Evolutionary conservation across 2,797 vertebrate species (phyloP), one percentile per base, ranked within the genome.

Genomic region (Neoniphon sammara): DNA sequence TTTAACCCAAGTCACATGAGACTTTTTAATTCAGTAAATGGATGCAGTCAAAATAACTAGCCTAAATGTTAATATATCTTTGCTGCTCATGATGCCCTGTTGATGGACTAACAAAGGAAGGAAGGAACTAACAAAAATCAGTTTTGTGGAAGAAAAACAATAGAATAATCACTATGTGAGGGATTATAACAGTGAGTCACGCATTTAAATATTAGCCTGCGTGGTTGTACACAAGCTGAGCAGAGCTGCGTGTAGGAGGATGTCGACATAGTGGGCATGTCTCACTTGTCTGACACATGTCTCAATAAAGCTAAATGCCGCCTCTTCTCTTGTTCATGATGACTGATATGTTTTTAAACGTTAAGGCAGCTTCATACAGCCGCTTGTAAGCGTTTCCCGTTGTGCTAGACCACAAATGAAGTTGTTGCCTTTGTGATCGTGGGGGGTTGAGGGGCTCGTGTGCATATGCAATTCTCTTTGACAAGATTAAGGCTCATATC

Each of bases 401-500:
- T 74, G 50, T 62, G 30, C 30, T 27, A 1, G 30, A 36, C 65
- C 50, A 7, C 42, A 82, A 52, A 81, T 81, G 10, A 72, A 81
- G 70, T 70, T 49, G 66, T 71, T 57, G 66, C 56, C 71, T n/a
- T 36, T 66, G 15, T n/a, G 18, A 58, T 42, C 52, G 77, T 6
- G 10, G 46, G 59, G 57, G 67, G 50, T 62, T 7, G 49, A 54
- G 21, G 64, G 66, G 65, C 49, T 75, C 63, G 20, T 80, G 70
- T 86, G 73, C 69, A 82, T 86, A 75, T 86, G 73, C 55, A 86
- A 77, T 88, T 88, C 85, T 70, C 83, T 82, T 69, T 87, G 85
- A 90, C 79, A 75, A 80, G 85, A 91, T 91, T 78, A 91, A 91
- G 79, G 80, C 66, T 85, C 84, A 67, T 85, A 63, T 91, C 87